Percentiles rank a stretch among this genome's conserved stretches.
Evolutionary conservation across 2,888 invertebrate genomes (phyloP).

Genomic region (Chaetogeoica ovagalla): DNA sequence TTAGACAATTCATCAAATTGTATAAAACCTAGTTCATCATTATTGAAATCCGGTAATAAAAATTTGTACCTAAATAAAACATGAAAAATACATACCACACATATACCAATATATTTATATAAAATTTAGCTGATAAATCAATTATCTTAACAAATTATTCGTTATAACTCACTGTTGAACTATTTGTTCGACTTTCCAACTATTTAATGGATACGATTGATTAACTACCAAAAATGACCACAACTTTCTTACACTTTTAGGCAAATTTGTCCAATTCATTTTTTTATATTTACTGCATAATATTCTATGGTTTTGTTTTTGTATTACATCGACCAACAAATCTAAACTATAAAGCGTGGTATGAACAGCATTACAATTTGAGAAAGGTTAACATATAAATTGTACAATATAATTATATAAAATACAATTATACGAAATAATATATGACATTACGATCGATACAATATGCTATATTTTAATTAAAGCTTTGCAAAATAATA

Average conservation of each 20-base stretch:
- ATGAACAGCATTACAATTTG: not conserved
- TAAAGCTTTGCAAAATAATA: not conserved
- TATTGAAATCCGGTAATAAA: constrained; percentile 33
- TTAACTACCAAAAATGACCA: constrained; percentile 35
- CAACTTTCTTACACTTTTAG: constrained; percentile 28
- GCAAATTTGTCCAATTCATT: constrained; percentile 27
- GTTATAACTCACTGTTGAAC: constrained; percentile 18
- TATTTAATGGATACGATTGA: constrained; percentile 14
- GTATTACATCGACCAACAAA: constrained; percentile 11
- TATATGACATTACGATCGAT: too few relatives aligned
- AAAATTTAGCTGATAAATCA: too few relatives aligned
- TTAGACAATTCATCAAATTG: constrained; percentile 33
- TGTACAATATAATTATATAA: not conserved
- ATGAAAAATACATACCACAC: not conserved
- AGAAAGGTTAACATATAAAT: not conserved
- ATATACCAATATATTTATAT: not conserved
- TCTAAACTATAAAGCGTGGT: constrained; percentile 10
- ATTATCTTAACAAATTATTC: not conserved
- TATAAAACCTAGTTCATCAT: constrained; percentile 29
- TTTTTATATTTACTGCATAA: constrained; percentile 4
- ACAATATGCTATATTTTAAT: not conserved
- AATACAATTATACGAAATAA: too few relatives aligned
- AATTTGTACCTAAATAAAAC: constrained; percentile 36
- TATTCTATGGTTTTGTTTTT: constrained; percentile 28
- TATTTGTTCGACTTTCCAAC: constrained; percentile 33